These are phyloP conservation scores for Chironomus tentans DNA, from an alignment of 2,888 invertebrate species.

Conservation along the genomic window DNA sequence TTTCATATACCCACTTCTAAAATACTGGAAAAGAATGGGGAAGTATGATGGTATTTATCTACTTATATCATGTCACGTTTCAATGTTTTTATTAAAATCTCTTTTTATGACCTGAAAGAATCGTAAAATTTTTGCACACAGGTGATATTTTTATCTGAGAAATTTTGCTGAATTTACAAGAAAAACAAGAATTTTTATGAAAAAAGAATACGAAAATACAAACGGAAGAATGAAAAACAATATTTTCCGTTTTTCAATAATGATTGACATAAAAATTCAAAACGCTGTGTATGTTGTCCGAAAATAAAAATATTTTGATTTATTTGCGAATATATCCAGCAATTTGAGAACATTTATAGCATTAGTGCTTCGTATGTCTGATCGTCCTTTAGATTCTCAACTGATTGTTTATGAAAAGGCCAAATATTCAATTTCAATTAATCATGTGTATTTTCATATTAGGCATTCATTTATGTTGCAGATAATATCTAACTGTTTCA, in stretches of 20 bases:
- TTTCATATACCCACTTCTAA: no score
- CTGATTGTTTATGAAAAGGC: no score
- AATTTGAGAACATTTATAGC: no score
- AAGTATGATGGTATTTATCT: background rate
- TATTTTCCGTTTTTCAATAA: slow-evolving; percentile 3
- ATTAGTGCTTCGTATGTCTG: no score
- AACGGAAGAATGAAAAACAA: background rate
- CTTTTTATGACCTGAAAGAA: slow-evolving; percentile 16
- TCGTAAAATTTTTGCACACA: slow-evolving; percentile 8
- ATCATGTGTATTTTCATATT: no score
- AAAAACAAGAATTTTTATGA: background rate
- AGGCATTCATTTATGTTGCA: no score
- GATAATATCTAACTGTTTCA: no score
- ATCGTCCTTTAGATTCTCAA: no score
- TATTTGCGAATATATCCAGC: background rate
- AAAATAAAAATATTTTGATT: slow-evolving; percentile 11
- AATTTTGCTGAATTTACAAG: background rate
- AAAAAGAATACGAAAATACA: background rate
- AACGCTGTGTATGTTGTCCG: background rate
- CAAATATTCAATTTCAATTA: no score
- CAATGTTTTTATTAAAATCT: slow-evolving; percentile 17
- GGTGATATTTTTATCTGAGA: slow-evolving; percentile 15
- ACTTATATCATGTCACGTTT: slow-evolving; percentile 7
- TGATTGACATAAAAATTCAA: slow-evolving; percentile 20
- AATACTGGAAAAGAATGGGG: no score